Evolutionary conservation across 2,113 vertebrate genomes (phyloP), one percentile per base, ranked within the genome.

Genomic region (Nansenia antarctica): DNA sequence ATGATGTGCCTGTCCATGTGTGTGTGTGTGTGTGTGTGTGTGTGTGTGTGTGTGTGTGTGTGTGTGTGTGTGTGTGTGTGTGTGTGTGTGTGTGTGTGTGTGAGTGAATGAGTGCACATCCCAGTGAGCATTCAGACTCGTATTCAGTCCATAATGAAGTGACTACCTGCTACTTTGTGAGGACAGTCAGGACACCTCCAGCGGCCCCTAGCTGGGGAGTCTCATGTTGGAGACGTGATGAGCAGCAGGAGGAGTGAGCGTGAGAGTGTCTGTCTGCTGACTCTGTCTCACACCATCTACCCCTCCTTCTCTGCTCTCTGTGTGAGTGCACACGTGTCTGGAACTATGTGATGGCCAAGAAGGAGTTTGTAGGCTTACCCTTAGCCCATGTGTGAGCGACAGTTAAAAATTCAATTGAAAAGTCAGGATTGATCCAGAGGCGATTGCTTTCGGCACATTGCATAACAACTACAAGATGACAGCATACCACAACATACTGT

Each of bases 141-240:
- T 12, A 12, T 34, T 11, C 37, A 47, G 42, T 9, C 18, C 20
- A 20, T 67, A 55, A 55, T 65, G 27, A 52, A n/a, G 37, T 47
- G 37, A 49, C 30, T 31, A 62, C 37, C 34, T 45, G 29, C 42
- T 12, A 49, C 42, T n/a, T 14, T 20, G 22, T n/a, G n/a, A n/a
- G n/a, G n/a, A n/a, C n/a, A n/a, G n/a, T n/a, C 29, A 14, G 15
- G 37, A 63, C 34, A 35, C 62, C 14, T 42, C 39, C 22, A 62
- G n/a, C 14, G 3, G 9, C 45, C 32, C 58, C 31, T 34, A 6
- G 15, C 30, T 24, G 31, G 18, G 4, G 58, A 11, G 58, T 18
- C 18, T 47, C 24, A n/a, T 29, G 62, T 15, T 81, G 69, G 77
- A 26, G 57, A 73, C 1, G 1, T 11, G 35, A 39, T 12, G n/a